Base-by-base conservation (phyloP, 2,888 invertebrate genomes). In the Hyalella azteca region DNA sequence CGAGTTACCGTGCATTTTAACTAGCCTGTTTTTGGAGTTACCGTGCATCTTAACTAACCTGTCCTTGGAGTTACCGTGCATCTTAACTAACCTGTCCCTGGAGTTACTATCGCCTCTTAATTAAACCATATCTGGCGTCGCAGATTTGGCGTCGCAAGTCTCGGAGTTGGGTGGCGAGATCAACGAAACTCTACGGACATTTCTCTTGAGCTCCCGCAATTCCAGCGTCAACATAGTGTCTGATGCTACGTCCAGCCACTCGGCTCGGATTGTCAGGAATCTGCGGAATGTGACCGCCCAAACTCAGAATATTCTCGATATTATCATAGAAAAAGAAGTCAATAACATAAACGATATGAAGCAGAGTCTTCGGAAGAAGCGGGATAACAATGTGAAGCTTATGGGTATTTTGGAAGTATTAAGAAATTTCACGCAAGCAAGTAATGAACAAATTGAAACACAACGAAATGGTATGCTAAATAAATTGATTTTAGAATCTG, bases 161-260 rank as follows among this genome's bases (percentile, higher is more conserved):
- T 3, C 32, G 19, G 36, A 66, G 29, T 36, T 66, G 19, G 66
- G 66, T 2, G 66, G 66, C 5, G 66, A 66, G 29, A 66, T 66
- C 66, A 66, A 66, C n/a, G 66, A 66, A 66, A 66, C 66, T 66
- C 66, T 66, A 36, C 66, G 66, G 66, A 36, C 32, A 29, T 66
- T 66, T 7, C 9, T 66, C 36, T 29, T 39, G 19, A 36, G 66
- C 29, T 66, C 66, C 66, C 66, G 66, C 39, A 66, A 29, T 36
- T 66, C 66, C 29, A 36, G 36, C 19, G 66, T 29, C 66, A 66
- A 66, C 66, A 36, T 39, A 36, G 36, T 66, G 66, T 66, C 66
- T 32, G 66, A 7, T 36, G 66, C 66, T 19, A 36, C 66, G 9
- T 66, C 66, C 7, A 66, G 36, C 66, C 66, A 66, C 66, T 36